Conservation (phyloP, 2,888 invertebrate genomes). For the Vannuccia rotundouncinata region DNA sequence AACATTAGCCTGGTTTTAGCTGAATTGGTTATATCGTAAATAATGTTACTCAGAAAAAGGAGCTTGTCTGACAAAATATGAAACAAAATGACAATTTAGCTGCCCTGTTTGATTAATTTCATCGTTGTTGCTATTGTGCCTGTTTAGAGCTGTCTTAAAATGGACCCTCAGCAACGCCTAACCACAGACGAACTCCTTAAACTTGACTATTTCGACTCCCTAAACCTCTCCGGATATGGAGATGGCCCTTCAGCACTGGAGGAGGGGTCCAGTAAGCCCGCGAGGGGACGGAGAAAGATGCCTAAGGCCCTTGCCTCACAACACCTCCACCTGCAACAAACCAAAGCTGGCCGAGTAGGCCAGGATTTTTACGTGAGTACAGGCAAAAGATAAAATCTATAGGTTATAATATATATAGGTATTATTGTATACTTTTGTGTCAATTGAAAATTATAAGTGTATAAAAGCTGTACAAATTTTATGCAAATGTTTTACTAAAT, state of each 20-base stretch:
- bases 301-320: background rate
- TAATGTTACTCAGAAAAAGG: too few relatives aligned
- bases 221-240: background rate
- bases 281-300: background rate
- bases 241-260: background rate
- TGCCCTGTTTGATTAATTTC: background rate
- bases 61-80: too few relatives aligned
- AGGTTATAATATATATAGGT: too few relatives aligned
- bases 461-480: too few relatives aligned
- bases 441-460: too few relatives aligned
- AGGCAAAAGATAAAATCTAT: too few relatives aligned
- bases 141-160: slow-evolving; percentile 69
- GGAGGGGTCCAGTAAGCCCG: background rate
- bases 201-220: slow-evolving; percentile 76
- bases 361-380: background rate
- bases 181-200: slow-evolving; percentile 80
- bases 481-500: too few relatives aligned
- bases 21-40: too few relatives aligned
- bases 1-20: too few relatives aligned
- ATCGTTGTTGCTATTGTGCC: background rate
- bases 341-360: background rate
- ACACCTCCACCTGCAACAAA: background rate
- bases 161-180: slow-evolving; percentile 83
- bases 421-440: too few relatives aligned
- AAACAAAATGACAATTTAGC: too few relatives aligned